These are phyloP conservation scores for Neogale vison DNA, from an alignment of 2,113 vertebrate species.

Conservation along the genomic window DNA sequence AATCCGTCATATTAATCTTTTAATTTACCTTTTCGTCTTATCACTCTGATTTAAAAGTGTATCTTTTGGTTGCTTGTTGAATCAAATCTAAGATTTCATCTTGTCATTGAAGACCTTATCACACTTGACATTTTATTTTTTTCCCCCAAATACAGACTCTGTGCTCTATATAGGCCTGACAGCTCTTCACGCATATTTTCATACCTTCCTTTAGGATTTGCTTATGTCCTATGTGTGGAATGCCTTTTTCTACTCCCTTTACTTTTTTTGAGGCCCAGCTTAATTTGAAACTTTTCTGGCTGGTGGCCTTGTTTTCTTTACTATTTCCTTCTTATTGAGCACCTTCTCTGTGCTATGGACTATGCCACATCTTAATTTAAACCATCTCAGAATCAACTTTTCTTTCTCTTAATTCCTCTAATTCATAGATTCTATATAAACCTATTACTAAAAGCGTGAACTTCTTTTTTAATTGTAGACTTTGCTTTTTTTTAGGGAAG, in stretches of 20 bases:
- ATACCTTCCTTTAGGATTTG: background rate
- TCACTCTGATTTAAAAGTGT: background rate
- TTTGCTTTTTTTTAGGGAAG: background rate
- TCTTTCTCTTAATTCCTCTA: conserved; percentile 21
- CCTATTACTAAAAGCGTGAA: conserved; percentile 9
- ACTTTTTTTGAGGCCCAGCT: background rate
- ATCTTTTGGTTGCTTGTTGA: conserved; percentile 17
- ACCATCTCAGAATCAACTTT: background rate
- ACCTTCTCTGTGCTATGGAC: background rate
- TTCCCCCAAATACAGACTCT: background rate
- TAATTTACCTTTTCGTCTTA: background rate
- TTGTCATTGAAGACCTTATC: background rate
- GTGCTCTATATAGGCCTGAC: background rate
- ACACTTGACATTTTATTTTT: background rate
- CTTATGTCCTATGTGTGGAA: background rate
- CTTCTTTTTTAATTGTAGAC: background rate
- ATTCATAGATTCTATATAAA: background rate
- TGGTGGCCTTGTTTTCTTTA: conserved; percentile 3
- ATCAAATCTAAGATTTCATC: background rate
- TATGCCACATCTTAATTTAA: background rate
- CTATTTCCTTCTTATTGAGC: background rate
- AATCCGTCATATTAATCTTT: background rate
- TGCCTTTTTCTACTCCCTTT: background rate
- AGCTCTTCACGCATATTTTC: background rate
- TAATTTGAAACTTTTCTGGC: background rate